Percentiles rank a stretch among this genome's conserved stretches.
These are phyloP conservation scores for Lepidurus apus DNA, from an alignment of 1,140 invertebrate species.

Conservation along the genomic window DNA sequence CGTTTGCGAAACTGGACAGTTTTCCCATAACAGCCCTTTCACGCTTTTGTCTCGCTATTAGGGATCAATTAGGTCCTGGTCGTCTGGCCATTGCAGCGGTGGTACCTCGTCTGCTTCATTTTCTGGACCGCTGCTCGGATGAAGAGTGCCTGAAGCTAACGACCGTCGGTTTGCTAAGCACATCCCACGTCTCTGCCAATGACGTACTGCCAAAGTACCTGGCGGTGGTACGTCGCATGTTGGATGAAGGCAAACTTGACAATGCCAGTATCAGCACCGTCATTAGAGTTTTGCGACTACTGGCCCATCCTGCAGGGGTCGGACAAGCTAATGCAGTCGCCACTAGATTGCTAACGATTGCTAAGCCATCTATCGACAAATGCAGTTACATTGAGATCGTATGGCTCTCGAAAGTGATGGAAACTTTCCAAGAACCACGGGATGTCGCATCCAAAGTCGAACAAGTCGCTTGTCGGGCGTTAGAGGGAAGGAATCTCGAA, in stretches of 20 bases:
- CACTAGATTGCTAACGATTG: not conserved
- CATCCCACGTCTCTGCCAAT: constrained; percentile 10
- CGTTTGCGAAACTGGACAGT: constrained; percentile 27
- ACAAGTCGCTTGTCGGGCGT: not conserved
- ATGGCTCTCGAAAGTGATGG: constrained; percentile 20
- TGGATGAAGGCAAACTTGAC: not conserved
- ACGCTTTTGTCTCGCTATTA: constrained; percentile 34
- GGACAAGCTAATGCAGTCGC: not conserved
- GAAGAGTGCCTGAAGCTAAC: constrained; percentile 33
- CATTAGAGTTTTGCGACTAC: not conserved
- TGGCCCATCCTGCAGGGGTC: not conserved
- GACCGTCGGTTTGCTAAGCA: constrained; percentile 33
- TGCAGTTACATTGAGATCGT: constrained; percentile 26
- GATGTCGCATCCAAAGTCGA: constrained; percentile 27
- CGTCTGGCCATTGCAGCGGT: constrained; percentile 30
- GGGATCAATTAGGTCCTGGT: constrained; percentile 34
- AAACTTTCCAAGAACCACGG: constrained; percentile 26
- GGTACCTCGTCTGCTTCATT: constrained; percentile 30
- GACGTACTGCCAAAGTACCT: constrained; percentile 29
- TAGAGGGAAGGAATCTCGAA: constrained; percentile 23
- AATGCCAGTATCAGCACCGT: not conserved
- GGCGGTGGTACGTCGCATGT: not conserved
- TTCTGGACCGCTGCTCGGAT: constrained; percentile 31
- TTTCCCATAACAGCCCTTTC: constrained; percentile 35
- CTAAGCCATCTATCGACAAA: not conserved